Evolutionary conservation across 2,797 vertebrate species (phyloP).

Genomic region (Sebastes trivittatus): DNA sequence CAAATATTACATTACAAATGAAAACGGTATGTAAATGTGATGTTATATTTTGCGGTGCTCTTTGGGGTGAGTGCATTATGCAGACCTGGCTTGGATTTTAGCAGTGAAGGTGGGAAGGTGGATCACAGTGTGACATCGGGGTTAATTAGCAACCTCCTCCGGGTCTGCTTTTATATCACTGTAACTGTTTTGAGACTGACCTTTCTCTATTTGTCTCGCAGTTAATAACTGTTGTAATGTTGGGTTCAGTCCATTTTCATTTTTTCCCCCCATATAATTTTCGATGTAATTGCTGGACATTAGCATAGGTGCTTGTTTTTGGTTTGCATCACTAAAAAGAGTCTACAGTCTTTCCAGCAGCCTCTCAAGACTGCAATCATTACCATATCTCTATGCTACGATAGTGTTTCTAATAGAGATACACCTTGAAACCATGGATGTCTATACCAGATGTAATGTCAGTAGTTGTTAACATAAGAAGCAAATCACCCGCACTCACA

Average conservation of each 20-base stretch:
- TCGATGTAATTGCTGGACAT: too few species aligned
- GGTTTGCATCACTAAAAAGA: neutral
- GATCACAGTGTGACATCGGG: neutral
- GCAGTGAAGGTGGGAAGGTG: neutral
- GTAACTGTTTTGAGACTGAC: neutral
- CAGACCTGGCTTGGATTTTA: neutral
- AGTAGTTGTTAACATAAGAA: too few species aligned
- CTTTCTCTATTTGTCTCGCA: too few species aligned
- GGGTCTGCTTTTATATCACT: neutral
- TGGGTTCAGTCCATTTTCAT: neutral
- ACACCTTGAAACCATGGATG: neutral
- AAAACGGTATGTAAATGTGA: conserved; percentile 34
- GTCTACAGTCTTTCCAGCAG: neutral
- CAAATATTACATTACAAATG: conserved; percentile 17
- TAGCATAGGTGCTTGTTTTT: neutral
- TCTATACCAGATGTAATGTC: neutral
- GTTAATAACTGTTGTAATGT: neutral
- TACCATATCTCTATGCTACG: neutral
- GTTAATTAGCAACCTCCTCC: neutral
- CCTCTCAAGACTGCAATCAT: neutral
- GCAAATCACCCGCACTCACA: too few species aligned
- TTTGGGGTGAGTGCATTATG: neutral
- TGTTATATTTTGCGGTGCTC: conserved; percentile 25
- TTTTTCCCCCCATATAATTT: too few species aligned
- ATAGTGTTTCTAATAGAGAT: neutral